phyloP scores from a whole-genome alignment of 2,888 invertebrate genomes.

The Quadriops clusia region DNA sequence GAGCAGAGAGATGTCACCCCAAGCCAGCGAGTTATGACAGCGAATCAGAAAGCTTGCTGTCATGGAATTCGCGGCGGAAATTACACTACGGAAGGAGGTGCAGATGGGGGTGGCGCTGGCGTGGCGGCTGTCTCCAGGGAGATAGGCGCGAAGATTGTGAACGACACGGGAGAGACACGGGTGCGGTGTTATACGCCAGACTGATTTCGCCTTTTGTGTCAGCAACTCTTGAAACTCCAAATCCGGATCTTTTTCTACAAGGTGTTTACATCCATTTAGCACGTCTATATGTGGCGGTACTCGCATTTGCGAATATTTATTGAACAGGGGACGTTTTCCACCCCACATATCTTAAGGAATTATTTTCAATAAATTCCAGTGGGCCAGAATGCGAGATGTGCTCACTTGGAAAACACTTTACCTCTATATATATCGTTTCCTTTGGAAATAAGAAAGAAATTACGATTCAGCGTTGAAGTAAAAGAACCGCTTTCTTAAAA shows the following conservation, averaged over 20 bases:
- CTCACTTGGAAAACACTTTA: too few species aligned
- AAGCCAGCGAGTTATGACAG: constrained; percentile 20
- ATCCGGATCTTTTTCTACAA: constrained; percentile 15
- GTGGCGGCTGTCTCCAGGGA: constrained; percentile 14
- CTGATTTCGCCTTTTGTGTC: constrained; percentile 21
- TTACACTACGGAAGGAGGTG: constrained; percentile 21
- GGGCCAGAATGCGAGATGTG: too few species aligned
- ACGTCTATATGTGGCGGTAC: constrained; percentile 14
- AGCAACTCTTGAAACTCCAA: constrained; percentile 15
- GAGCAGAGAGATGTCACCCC: constrained; percentile 11
- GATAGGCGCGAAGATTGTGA: constrained; percentile 17
- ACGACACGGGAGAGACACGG: constrained; percentile 11
- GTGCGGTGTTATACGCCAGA: constrained; percentile 16
- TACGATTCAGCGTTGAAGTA: too few species aligned
- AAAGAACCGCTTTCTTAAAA: too few species aligned
- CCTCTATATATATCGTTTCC: too few species aligned
- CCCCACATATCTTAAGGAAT: too few species aligned
- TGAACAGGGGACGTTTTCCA: too few species aligned
- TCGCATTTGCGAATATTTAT: too few species aligned
- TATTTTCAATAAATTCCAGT: too few species aligned
- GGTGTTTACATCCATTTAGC: constrained; percentile 16
- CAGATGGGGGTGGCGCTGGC: constrained; percentile 11
- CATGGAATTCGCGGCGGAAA: constrained; percentile 24
- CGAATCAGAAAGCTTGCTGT: constrained; percentile 22
- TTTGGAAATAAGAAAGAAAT: too few species aligned